These are phyloP conservation scores for Ormia ochracea DNA, from an alignment of 2,888 invertebrate genomes.

Conservation along the genomic window DNA sequence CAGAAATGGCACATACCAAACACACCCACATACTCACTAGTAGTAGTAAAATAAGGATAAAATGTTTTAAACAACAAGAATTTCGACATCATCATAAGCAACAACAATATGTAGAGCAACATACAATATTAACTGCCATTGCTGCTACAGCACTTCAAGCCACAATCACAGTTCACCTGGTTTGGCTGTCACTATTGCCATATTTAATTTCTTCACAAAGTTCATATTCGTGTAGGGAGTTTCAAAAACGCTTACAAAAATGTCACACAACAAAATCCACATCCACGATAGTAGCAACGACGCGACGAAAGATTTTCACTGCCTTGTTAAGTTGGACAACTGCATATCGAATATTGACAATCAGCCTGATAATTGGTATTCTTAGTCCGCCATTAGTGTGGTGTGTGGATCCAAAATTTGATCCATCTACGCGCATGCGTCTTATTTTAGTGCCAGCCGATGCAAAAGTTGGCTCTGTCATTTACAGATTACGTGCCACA, in stretches of 20 bases:
- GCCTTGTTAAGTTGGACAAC: slow-evolving; percentile 69
- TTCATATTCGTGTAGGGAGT: slow-evolving; percentile 14
- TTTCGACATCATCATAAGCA: slow-evolving; percentile 46
- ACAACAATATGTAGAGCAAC: slow-evolving; percentile 37
- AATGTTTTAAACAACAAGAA: slow-evolving; percentile 49
- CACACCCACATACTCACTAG: slow-evolving; percentile 48
- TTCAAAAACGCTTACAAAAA: background rate
- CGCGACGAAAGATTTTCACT: slow-evolving; percentile 51
- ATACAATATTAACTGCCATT: slow-evolving; percentile 24
- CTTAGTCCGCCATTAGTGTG: slow-evolving; percentile 71
- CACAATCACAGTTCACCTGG: background rate
- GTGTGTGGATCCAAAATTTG: slow-evolving; percentile 87
- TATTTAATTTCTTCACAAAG: background rate
- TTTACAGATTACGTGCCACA: slow-evolving; percentile 91
- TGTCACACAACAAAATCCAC: background rate
- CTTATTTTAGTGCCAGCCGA: slow-evolving; percentile 89
- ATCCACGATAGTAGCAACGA: background rate
- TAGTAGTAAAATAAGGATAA: slow-evolving; percentile 62
- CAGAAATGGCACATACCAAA: slow-evolving; percentile 74
- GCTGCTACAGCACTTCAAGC: background rate
- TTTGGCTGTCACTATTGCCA: background rate
- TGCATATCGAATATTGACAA: slow-evolving; percentile 74
- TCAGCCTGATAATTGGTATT: slow-evolving; percentile 74
- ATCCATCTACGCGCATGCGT: slow-evolving; percentile 88
- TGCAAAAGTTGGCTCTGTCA: slow-evolving; percentile 88